phyloP scores from a whole-genome alignment of 2,888 invertebrate species.

The Tricholauxania praeusta region DNA sequence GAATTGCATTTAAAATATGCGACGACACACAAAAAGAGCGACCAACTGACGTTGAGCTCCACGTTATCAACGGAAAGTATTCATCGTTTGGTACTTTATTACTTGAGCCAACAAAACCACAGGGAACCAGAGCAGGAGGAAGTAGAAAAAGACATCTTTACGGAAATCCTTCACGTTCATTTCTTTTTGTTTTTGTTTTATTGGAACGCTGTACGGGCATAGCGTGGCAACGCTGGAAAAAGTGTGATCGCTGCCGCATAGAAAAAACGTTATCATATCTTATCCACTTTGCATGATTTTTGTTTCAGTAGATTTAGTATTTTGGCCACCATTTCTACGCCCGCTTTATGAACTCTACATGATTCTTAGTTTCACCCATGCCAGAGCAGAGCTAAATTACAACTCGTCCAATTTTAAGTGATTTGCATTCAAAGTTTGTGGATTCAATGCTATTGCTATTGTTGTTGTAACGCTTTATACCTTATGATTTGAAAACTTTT shows the following conservation, averaged over 20 bases:
- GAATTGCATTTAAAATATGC: constrained; percentile 52
- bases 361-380: no score
- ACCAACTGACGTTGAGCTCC: background rate
- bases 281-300: constrained; percentile 54
- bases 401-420: constrained; percentile 15
- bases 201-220: background rate
- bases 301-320: constrained; percentile 23
- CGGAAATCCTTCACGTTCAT: constrained; percentile 54
- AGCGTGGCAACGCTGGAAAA: background rate
- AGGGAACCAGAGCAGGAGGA: constrained; percentile 14
- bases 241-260: background rate
- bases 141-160: constrained; percentile 50
- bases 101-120: constrained; percentile 24
- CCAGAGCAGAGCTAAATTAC: background rate
- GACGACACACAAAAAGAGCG: background rate
- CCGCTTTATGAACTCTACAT: no score
- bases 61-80: constrained; percentile 29
- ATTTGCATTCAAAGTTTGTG: constrained; percentile 18
- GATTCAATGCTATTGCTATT: background rate
- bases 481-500: no score
- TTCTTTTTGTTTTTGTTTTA: constrained; percentile 28
- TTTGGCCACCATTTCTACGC: background rate
- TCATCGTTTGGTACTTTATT: constrained; percentile 32
- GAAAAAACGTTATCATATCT: constrained; percentile 42
- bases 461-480: background rate